Evolutionary conservation across 2,797 vertebrate species (phyloP).

Genomic region (Bradypodion ventrale): DNA sequence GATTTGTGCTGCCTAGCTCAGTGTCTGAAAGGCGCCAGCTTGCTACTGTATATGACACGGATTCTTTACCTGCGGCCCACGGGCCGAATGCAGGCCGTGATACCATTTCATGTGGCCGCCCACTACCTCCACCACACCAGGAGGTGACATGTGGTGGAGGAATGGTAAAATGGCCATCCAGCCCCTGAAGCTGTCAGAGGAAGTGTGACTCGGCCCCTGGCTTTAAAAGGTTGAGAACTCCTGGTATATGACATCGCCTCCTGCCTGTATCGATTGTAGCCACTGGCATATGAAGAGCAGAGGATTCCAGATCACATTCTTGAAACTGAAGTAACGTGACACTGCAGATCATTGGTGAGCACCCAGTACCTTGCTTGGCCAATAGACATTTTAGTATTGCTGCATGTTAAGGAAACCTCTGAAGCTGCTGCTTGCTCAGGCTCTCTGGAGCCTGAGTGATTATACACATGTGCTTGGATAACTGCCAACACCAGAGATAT

Average conservation of each 20-base stretch:
- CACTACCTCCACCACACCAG: too few species aligned
- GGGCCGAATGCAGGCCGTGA: too few species aligned
- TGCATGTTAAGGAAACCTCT: background rate
- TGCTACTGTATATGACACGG: background rate
- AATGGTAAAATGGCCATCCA: too few species aligned
- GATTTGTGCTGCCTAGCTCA: background rate
- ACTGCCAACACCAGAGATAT: background rate
- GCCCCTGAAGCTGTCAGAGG: too few species aligned
- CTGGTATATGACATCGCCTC: too few species aligned
- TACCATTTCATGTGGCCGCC: too few species aligned
- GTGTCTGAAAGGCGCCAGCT: background rate
- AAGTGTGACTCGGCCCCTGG: too few species aligned
- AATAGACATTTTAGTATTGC: background rate
- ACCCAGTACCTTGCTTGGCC: background rate
- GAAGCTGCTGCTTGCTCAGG: background rate
- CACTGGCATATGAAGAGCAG: background rate
- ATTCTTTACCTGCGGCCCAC: too few species aligned
- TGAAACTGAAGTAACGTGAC: background rate
- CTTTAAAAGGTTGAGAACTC: too few species aligned
- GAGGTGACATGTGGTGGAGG: too few species aligned
- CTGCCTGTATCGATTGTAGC: background rate
- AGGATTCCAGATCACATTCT: background rate
- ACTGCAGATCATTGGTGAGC: background rate
- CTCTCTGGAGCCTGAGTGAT: constrained; percentile 28
- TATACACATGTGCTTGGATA: constrained; percentile 25